These are phyloP conservation scores for Anas georgica DNA, from an alignment of 2,797 vertebrate species.

Conservation along the genomic window DNA sequence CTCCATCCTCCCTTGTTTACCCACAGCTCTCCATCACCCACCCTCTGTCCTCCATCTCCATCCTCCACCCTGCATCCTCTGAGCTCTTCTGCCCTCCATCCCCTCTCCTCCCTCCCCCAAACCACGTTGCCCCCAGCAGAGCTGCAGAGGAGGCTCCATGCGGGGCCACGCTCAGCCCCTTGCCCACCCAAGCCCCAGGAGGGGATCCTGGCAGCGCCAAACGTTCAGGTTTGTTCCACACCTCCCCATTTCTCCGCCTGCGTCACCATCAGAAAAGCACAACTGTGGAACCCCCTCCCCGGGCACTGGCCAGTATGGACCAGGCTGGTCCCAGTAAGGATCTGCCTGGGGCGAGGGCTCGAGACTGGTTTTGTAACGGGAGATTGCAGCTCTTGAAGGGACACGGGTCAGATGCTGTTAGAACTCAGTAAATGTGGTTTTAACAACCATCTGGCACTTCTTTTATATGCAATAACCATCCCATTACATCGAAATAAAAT, in stretches of 20 bases:
- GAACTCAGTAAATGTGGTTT: conserved; percentile 60
- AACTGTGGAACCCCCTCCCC: no score
- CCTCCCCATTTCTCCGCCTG: neutral
- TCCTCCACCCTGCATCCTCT: neutral
- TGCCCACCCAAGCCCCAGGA: neutral
- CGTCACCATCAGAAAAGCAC: neutral
- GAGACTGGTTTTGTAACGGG: neutral
- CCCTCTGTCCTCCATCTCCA: neutral
- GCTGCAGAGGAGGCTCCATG: neutral
- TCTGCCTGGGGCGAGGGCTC: neutral
- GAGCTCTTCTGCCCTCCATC: neutral
- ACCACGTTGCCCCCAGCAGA: neutral
- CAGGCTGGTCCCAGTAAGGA: neutral
- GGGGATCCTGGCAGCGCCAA: neutral
- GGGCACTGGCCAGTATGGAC: neutral
- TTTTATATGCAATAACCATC: conserved; percentile 60
- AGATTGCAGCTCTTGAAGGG: neutral
- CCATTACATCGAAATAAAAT: conserved; percentile 65
- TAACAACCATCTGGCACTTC: conserved; percentile 65
- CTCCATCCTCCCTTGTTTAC: neutral
- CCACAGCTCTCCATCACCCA: neutral
- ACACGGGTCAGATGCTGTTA: conserved; percentile 55
- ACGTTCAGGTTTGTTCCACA: neutral
- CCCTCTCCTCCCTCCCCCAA: neutral
- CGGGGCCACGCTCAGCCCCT: neutral